phyloP scores from a whole-genome alignment of 2,888 invertebrate species.

The Drosophila infuscata region DNA sequence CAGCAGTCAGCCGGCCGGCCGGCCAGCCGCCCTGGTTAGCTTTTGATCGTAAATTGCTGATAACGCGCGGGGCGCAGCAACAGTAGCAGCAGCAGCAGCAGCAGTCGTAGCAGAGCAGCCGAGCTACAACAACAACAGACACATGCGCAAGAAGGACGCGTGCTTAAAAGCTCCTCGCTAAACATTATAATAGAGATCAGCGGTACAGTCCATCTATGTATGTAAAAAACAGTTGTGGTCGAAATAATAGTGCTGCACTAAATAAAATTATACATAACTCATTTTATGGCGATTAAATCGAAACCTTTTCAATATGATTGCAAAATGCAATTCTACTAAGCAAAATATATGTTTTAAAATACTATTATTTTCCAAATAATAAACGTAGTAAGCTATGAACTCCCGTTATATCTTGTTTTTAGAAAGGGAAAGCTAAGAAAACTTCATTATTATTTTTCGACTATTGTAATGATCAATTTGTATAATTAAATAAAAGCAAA shows the following conservation, averaged over 20 bases:
- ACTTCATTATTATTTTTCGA: not conserved
- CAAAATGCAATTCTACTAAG: not conserved
- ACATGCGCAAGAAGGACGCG: conserved; percentile 4
- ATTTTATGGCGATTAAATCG: not conserved
- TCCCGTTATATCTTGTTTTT: not conserved
- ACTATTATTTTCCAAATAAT: not conserved
- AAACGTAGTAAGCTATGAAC: not conserved
- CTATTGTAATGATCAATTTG: not conserved
- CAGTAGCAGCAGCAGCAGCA: conserved; percentile 14
- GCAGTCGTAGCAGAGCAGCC: not conserved
- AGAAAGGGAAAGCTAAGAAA: too few relatives aligned
- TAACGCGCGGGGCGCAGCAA: conserved; percentile 50
- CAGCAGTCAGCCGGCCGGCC: conserved; percentile 7
- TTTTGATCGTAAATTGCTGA: conserved; percentile 70
- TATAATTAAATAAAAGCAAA: not conserved
- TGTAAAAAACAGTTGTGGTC: not conserved
- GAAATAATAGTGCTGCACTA: not conserved
- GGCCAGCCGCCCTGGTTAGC: conserved; percentile 28
- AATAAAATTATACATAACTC: not conserved
- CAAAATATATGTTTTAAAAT: not conserved
- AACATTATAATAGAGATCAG: conserved; percentile 21
- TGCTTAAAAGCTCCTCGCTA: conserved; percentile 23
- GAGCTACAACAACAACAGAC: not conserved
- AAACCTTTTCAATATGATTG: not conserved
- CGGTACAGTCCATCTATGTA: not conserved